A percentile compares a stretch with the other conserved stretches of the same genome.
Evolutionary conservation across 2,888 invertebrate genomes (phyloP).

Genomic region (Spilosoma lubricipeda): DNA sequence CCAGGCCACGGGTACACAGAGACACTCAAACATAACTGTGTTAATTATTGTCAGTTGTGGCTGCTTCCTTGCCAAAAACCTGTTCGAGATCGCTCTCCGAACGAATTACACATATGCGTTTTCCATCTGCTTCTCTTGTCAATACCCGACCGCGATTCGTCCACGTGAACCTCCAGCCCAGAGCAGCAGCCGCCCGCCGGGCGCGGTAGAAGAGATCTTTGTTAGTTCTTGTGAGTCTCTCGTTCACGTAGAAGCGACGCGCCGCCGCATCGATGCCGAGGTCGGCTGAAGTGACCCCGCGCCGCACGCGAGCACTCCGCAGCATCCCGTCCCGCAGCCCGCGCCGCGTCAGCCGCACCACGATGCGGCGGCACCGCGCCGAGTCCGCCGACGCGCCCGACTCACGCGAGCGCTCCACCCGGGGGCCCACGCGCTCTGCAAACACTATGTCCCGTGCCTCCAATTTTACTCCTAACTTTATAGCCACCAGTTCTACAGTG

Average conservation of each 20-base stretch:
- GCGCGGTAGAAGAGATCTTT: neutral
- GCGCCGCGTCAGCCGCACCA: neutral
- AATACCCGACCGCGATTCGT: neutral
- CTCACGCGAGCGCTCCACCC: neutral
- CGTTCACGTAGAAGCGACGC: too few species aligned
- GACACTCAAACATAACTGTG: too few species aligned
- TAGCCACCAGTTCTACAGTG: neutral
- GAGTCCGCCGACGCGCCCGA: neutral
- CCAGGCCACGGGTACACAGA: too few species aligned
- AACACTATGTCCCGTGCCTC: neutral
- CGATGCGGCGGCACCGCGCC: neutral
- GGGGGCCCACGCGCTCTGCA: neutral
- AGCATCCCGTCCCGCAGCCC: neutral
- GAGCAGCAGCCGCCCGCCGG: neutral
- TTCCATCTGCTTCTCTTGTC: neutral
- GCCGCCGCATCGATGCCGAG: too few species aligned
- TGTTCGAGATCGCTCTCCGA: neutral
- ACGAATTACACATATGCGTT: neutral
- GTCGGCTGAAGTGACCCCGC: too few species aligned
- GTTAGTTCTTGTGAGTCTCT: neutral
- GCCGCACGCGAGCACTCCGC: too few species aligned
- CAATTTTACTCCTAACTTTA: neutral
- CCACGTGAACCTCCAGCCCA: neutral
- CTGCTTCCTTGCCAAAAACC: neutral
- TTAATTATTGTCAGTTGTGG: too few species aligned